Conservation (phyloP, 2,113 vertebrate species). For the Oriolus oriolus region DNA sequence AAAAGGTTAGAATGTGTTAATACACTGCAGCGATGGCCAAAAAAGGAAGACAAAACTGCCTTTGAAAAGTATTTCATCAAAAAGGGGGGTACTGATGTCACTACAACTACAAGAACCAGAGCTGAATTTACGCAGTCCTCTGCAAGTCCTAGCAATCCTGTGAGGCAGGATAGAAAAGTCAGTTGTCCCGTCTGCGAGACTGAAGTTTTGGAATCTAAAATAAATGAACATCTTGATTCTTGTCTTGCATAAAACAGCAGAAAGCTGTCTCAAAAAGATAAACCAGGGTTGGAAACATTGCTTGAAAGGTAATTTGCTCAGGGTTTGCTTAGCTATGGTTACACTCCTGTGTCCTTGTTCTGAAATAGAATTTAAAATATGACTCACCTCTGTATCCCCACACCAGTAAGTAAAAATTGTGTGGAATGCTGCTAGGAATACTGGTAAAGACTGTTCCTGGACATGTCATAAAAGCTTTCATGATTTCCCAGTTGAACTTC, state of each 20-base stretch:
- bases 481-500: neutral
- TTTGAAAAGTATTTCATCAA: slow-evolving; percentile 60
- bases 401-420: neutral
- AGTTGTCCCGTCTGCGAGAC: slow-evolving; percentile 84
- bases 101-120: neutral
- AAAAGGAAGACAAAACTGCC: slow-evolving; percentile 39
- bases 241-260: slow-evolving; percentile 71
- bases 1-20: neutral
- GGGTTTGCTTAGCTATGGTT: neutral
- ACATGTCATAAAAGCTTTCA: neutral
- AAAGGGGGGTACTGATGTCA: neutral
- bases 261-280: neutral
- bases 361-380: neutral
- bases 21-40: slow-evolving; percentile 18
- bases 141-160: neutral
- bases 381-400: neutral
- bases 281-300: neutral
- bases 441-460: neutral
- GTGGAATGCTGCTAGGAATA: neutral
- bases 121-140: neutral
- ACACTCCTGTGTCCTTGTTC: neutral
- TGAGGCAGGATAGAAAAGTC: slow-evolving; percentile 60
- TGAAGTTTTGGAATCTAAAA: slow-evolving; percentile 75
- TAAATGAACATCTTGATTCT: slow-evolving; percentile 88
- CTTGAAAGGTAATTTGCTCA: neutral